Percentiles rank a stretch among this genome's conserved stretches.
phyloP scores from a whole-genome alignment of 2,888 invertebrate genomes.

The Frankliniella intonsa region DNA sequence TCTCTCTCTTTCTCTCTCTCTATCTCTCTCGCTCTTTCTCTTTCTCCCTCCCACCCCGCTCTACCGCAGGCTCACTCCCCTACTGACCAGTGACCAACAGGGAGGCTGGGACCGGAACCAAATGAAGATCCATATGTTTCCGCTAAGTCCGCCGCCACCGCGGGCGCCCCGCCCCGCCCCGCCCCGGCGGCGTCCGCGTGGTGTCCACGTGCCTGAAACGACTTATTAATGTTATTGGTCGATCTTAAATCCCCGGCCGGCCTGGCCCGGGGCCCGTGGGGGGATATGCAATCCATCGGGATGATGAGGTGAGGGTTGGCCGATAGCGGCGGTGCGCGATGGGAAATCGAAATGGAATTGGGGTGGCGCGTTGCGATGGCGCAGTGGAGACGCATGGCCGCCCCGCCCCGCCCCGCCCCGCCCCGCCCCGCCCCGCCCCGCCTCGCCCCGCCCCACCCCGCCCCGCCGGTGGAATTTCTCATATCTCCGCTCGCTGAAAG shows the following conservation, averaged over 20 bases:
- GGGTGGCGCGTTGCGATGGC: background rate
- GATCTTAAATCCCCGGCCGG: background rate
- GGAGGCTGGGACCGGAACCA: background rate
- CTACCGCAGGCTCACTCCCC: no score
- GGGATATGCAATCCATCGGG: background rate
- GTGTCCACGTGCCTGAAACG: background rate
- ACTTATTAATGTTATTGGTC: slow-evolving; percentile 8
- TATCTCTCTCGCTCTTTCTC: background rate
- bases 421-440: no score
- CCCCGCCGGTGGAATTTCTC: no score
- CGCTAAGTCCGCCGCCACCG: background rate
- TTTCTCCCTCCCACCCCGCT: background rate
- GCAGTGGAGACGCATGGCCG: no score
- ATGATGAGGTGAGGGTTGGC: background rate
- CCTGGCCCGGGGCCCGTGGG: background rate
- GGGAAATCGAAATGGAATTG: background rate
- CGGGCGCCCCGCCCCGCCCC: background rate
- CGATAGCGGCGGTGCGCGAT: no score
- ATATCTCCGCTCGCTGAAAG: no score
- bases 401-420: no score
- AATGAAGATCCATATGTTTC: slow-evolving; percentile 25
- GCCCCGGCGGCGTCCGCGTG: background rate
- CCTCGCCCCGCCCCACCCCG: no score
- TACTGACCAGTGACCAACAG: no score
- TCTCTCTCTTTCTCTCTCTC: background rate